Percentiles rank a stretch among this genome's conserved stretches.
These are phyloP conservation scores for Pseudomyrmex gracilis DNA, from an alignment of 1,140 invertebrate species.

Conservation along the genomic window DNA sequence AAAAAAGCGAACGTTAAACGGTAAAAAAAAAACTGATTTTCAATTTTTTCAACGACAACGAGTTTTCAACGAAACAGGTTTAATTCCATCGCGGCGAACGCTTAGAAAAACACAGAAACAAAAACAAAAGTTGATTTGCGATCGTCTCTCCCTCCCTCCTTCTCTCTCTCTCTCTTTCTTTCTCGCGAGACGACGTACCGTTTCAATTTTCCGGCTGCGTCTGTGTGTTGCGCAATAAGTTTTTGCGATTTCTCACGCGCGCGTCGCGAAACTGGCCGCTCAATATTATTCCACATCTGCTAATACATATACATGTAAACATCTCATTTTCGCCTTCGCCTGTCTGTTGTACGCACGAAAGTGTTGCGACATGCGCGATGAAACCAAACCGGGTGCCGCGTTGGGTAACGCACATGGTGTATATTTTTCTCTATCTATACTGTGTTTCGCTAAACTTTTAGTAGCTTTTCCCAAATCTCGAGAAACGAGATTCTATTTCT, in stretches of 20 bases:
- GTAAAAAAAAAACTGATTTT: too few species aligned
- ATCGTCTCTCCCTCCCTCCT: not conserved
- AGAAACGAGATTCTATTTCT: constrained; percentile 42
- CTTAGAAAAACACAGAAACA: not conserved
- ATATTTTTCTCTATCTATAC: not conserved
- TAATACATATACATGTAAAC: not conserved
- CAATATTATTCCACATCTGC: constrained; percentile 1
- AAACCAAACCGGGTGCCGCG: too few species aligned
- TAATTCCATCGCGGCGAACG: not conserved
- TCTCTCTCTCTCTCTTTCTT: not conserved
- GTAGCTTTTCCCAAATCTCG: not conserved
- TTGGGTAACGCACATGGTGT: not conserved
- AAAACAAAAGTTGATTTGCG: not conserved
- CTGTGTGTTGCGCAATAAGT: constrained; percentile 64
- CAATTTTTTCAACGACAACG: too few species aligned
- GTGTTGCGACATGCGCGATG: not conserved
- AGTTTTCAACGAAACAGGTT: not conserved
- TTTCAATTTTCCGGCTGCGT: constrained; percentile 1
- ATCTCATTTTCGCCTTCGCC: not conserved
- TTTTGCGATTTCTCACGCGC: constrained; percentile 24
- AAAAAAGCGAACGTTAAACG: too few species aligned
- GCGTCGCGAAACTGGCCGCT: constrained; percentile 6
- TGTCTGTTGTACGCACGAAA: not conserved
- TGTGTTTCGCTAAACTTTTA: not conserved
- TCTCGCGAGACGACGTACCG: constrained; percentile 5